A percentile compares a stretch with the other conserved stretches of the same genome.
phyloP scores from a whole-genome alignment of 2,797 vertebrate species.

The Periparus ater region DNA sequence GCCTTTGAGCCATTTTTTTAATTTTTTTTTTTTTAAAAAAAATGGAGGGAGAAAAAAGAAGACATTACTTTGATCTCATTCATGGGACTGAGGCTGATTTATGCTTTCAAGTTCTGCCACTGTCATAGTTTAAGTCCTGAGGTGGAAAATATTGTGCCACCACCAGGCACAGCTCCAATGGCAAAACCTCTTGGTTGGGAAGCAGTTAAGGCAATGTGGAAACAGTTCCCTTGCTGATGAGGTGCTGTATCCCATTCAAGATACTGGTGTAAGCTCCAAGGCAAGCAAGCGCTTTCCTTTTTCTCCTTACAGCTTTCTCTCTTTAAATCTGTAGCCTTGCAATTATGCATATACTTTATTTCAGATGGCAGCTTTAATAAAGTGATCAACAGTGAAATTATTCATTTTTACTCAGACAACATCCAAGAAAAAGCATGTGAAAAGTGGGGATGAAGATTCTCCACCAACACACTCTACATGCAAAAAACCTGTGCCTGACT shows the following conservation, averaged over 20 bases:
- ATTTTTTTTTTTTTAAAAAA: neutral
- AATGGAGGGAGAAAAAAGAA: fast-evolving
- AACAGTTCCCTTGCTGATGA: neutral
- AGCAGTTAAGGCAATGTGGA: neutral
- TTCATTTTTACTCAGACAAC: neutral
- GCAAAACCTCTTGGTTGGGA: neutral
- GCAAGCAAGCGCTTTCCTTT: neutral
- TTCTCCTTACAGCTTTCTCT: neutral
- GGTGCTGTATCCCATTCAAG: neutral
- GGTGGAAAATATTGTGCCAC: neutral
- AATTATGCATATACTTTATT: neutral
- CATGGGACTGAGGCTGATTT: neutral
- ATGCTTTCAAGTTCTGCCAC: neutral
- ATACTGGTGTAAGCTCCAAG: neutral
- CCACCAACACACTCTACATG: neutral
- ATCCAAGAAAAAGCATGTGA: neutral
- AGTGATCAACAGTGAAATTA: neutral
- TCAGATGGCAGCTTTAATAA: neutral
- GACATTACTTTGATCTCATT: conserved; percentile 1
- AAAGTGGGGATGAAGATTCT: neutral
- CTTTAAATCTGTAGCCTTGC: neutral
- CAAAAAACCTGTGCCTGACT: neutral
- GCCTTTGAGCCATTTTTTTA: neutral
- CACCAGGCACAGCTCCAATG: neutral
- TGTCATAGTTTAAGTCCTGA: neutral